Percentiles rank a stretch among this genome's conserved stretches.
phyloP scores from a whole-genome alignment of 2,888 invertebrate species.

The Amphipyra tragopoginis region DNA sequence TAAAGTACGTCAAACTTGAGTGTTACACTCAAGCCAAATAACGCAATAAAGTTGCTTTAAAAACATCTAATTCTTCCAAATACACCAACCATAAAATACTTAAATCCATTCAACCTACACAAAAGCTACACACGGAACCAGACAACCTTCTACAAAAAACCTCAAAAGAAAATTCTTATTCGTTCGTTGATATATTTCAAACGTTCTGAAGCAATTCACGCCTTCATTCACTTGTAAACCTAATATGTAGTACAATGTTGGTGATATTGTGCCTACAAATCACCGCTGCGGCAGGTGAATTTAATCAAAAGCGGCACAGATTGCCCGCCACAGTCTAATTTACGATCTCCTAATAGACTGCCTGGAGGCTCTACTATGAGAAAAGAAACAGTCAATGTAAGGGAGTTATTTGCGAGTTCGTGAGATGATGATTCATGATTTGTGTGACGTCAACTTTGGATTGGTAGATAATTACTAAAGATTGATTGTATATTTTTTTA shows the following conservation, averaged over 20 bases:
- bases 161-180: slow-evolving; percentile 24
- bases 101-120: background rate
- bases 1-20: no score
- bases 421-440: no score
- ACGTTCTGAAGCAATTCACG: slow-evolving; percentile 24
- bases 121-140: background rate
- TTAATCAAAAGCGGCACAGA: slow-evolving; percentile 74
- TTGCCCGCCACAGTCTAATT: slow-evolving; percentile 69
- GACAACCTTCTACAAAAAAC: background rate
- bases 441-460: no score
- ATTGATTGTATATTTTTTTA: no score
- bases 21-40: no score
- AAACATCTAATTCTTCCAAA: no score
- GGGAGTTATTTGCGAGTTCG: slow-evolving; percentile 1
- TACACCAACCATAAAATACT: background rate
- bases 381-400: background rate
- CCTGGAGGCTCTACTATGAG: slow-evolving; percentile 50
- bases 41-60: no score
- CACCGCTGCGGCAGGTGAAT: slow-evolving; percentile 67
- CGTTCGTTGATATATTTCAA: slow-evolving; percentile 20
- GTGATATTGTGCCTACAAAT: slow-evolving; percentile 68
- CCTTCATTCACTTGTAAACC: slow-evolving; percentile 18
- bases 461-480: no score
- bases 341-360: slow-evolving; percentile 70
- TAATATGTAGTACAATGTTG: slow-evolving; percentile 32